phyloP scores from a whole-genome alignment of 2,888 invertebrate species.

The Amphiduros pacificus region DNA sequence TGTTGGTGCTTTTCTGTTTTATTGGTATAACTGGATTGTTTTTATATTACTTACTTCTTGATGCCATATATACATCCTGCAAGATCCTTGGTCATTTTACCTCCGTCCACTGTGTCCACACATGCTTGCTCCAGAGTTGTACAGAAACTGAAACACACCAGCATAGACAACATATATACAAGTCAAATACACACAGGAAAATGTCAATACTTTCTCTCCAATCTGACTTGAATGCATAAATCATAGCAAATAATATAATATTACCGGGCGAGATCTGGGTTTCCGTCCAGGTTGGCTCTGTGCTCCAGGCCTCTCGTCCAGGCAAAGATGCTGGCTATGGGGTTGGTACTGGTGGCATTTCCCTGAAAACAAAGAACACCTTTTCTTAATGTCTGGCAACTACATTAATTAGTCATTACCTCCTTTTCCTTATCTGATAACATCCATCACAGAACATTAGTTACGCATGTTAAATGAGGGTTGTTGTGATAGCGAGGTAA shows the following conservation, averaged over 20 bases:
- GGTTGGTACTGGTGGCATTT: constrained; percentile 84
- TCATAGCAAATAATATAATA: too few species aligned
- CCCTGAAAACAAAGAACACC: constrained; percentile 63
- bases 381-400: too few species aligned
- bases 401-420: too few species aligned
- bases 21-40: background rate
- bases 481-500: too few species aligned
- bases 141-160: constrained; percentile 68
- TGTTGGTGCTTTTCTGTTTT: background rate
- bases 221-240: too few species aligned
- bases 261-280: constrained; percentile 70
- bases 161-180: too few species aligned
- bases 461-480: too few species aligned
- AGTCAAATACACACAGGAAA: too few species aligned
- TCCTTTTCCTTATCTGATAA: too few species aligned
- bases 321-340: constrained; percentile 88
- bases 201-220: too few species aligned
- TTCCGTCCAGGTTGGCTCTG: constrained; percentile 79
- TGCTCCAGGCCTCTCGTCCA: constrained; percentile 86
- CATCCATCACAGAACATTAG: too few species aligned
- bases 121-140: constrained; percentile 77
- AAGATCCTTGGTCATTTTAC: constrained; percentile 87
- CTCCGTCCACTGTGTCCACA: constrained; percentile 78
- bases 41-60: constrained; percentile 64
- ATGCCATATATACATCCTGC: constrained; percentile 84